Evolutionary conservation across 1,140 invertebrate genomes (phyloP).

Genomic region (Adoxophyes honmai): DNA sequence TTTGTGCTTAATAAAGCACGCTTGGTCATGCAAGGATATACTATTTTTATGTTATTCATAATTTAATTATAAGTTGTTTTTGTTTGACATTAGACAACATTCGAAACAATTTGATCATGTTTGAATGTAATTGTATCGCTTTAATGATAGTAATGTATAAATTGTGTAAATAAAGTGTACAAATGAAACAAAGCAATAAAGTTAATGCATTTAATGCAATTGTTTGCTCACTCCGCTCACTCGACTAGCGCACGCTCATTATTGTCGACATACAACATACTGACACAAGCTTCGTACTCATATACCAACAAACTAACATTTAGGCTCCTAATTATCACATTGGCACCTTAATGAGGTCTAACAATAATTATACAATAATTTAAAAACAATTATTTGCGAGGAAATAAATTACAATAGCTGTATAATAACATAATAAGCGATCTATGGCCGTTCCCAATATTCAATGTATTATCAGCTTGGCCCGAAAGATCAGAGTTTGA

Average conservation of each 20-base stretch:
- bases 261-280: constrained; percentile 39
- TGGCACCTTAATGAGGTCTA: constrained; percentile 64
- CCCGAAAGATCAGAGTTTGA: too few relatives aligned
- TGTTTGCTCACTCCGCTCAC: constrained; percentile 51
- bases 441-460: too few relatives aligned
- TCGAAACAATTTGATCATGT: too few relatives aligned
- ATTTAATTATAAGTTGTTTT: too few relatives aligned
- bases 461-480: too few relatives aligned
- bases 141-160: too few relatives aligned
- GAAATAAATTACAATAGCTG: constrained; percentile 65
- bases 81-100: too few relatives aligned
- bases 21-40: too few relatives aligned
- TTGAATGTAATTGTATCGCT: too few relatives aligned
- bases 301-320: constrained; percentile 46
- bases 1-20: too few relatives aligned
- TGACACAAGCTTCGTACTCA: constrained; percentile 35
- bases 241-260: constrained; percentile 46
- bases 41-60: too few relatives aligned
- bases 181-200: constrained; percentile 50
- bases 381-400: constrained; percentile 53
- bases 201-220: constrained; percentile 70
- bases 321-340: constrained; percentile 75
- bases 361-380: constrained; percentile 67
- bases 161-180: background rate
- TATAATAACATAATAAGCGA: too few relatives aligned